Evolutionary conservation across 2,113 vertebrate species (phyloP).

Genomic region (Cyprinus carpio): DNA sequence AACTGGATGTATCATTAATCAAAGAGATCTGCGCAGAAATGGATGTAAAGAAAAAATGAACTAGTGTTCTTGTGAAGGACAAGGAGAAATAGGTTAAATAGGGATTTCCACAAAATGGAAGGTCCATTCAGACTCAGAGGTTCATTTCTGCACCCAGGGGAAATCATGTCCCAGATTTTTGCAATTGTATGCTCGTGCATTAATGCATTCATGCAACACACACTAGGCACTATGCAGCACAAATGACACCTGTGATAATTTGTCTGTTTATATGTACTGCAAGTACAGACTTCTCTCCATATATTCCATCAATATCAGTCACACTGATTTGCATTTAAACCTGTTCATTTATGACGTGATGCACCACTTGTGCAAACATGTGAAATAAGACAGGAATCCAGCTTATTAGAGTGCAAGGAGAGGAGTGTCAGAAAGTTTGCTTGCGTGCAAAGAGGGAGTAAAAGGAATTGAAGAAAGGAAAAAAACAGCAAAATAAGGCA

Average conservation of each 20-base stretch:
- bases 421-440: not conserved
- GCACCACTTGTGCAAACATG: not conserved
- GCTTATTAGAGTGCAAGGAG: not conserved
- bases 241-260: not conserved
- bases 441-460: not conserved
- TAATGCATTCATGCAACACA: conserved; percentile 1
- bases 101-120: conserved; percentile 42
- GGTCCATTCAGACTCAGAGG: conserved; percentile 23
- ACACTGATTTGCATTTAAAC: not conserved
- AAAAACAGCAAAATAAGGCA: not conserved
- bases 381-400: conserved; percentile 11
- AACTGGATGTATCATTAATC: not conserved
- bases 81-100: conserved; percentile 43
- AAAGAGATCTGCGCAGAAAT: not conserved
- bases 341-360: not conserved
- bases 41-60: not conserved
- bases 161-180: conserved; percentile 47
- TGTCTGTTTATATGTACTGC: not conserved
- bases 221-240: not conserved
- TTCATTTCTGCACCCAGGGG: conserved; percentile 33
- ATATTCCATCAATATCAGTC: not conserved
- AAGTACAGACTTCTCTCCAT: not conserved
- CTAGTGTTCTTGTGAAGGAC: conserved; percentile 36
- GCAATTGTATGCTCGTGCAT: not conserved
- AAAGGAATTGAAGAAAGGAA: not conserved